phyloP scores from a whole-genome alignment of 2,888 invertebrate genomes.

The Seira ritae region DNA sequence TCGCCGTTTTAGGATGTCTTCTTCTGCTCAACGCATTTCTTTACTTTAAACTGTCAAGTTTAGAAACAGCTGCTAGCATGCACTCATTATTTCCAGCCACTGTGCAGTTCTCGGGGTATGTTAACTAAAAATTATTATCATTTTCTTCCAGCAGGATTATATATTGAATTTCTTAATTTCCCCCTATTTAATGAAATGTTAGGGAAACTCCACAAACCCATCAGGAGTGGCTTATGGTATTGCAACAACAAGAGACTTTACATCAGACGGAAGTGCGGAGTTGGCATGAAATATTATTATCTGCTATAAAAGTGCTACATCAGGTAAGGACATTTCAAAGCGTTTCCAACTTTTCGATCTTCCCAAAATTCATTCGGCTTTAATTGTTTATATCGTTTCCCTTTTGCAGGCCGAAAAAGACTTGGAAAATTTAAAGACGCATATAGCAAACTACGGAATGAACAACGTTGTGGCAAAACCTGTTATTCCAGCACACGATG shows the following conservation, averaged over 20 bases:
- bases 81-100: slow-evolving; percentile 73
- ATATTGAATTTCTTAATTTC: slow-evolving; percentile 22
- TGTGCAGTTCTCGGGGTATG: slow-evolving; percentile 48
- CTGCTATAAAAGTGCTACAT: slow-evolving; percentile 75
- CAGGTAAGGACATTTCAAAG: slow-evolving; percentile 62
- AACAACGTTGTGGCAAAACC: slow-evolving; percentile 16
- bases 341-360: slow-evolving; percentile 13
- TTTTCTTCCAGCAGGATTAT: slow-evolving; percentile 39
- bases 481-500: neutral
- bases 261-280: slow-evolving; percentile 88
- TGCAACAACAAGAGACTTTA: slow-evolving; percentile 87
- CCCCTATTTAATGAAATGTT: slow-evolving; percentile 40
- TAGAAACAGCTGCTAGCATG: slow-evolving; percentile 82
- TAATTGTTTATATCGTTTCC: slow-evolving; percentile 15
- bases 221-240: slow-evolving; percentile 87
- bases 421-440: slow-evolving; percentile 69
- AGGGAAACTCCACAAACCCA: slow-evolving; percentile 85
- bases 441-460: slow-evolving; percentile 57
- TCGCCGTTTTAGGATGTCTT: slow-evolving; percentile 81
- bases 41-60: slow-evolving; percentile 83
- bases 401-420: slow-evolving; percentile 70
- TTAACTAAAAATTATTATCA: slow-evolving; percentile 60
- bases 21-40: slow-evolving; percentile 85
- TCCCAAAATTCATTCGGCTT: neutral
- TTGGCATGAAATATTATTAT: slow-evolving; percentile 81